phyloP scores from a whole-genome alignment of 1,140 invertebrate species.

The Fopius arisanus region DNA sequence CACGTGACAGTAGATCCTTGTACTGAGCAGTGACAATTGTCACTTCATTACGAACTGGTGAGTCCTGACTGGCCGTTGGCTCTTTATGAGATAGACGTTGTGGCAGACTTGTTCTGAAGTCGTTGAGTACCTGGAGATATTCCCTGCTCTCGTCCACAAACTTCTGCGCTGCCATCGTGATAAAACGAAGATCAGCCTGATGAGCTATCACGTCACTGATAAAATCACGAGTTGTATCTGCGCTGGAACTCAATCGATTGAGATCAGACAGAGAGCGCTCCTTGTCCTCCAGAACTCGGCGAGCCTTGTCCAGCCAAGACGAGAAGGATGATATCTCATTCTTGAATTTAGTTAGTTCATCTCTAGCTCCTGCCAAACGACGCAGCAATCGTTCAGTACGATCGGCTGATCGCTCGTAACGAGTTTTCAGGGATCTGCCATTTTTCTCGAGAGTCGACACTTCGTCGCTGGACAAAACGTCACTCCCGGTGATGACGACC shows the following conservation, averaged over 20 bases:
- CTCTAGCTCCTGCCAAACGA: conserved; percentile 79
- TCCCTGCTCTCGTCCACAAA: conserved; percentile 94
- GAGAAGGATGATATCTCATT: conserved; percentile 83
- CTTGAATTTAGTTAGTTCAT: conserved; percentile 88
- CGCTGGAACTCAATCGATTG: conserved; percentile 75
- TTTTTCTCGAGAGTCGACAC: conserved; percentile 85
- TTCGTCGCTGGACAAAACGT: conserved; percentile 90
- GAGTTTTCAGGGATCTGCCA: conserved; percentile 81
- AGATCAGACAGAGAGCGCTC: conserved; percentile 84
- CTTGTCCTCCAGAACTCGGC: conserved; percentile 83
- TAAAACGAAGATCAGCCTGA: conserved; percentile 92
- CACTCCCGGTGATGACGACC: conserved; percentile 86
- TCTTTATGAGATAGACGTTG: conserved; percentile 81
- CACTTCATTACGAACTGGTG: conserved; percentile 75
- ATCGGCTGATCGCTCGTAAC: conserved; percentile 83
- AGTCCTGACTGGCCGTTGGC: conserved; percentile 72
- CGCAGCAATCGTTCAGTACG: conserved; percentile 81
- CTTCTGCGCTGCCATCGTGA: conserved; percentile 94
- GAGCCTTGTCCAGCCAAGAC: conserved; percentile 83
- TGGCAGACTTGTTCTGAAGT: conserved; percentile 83
- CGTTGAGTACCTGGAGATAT: conserved; percentile 82
- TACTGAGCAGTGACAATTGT: conserved; percentile 76
- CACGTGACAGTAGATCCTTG: conserved; percentile 78
- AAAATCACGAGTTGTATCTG: conserved; percentile 83
- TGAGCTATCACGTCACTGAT: conserved; percentile 94